phyloP scores from a whole-genome alignment of 92 coral and sea anemone genomes.

The Meandrina meandrites region DNA sequence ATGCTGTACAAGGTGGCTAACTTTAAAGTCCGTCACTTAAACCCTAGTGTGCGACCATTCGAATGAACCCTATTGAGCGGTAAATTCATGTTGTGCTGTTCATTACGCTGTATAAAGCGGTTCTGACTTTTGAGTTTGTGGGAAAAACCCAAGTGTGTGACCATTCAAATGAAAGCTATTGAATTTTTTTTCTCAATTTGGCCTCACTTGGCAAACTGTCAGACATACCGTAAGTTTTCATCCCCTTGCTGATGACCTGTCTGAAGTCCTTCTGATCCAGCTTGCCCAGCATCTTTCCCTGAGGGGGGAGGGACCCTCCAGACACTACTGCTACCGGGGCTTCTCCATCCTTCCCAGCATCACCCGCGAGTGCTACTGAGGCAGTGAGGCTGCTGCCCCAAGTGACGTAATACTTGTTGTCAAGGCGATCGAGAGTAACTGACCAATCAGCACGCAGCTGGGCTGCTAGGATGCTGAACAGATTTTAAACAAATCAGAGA shows the following conservation, averaged over 20 bases:
- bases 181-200: neutral
- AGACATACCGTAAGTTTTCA: constrained; percentile 85
- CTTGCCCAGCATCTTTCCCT: constrained; percentile 89
- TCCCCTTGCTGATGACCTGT: constrained; percentile 92
- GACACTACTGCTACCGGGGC: constrained; percentile 48
- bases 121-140: neutral
- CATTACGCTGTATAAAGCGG: too few relatives aligned
- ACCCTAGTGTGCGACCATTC: neutral
- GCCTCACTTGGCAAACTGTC: neutral
- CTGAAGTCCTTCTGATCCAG: constrained; percentile 88
- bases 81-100: neutral
- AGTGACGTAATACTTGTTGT: constrained; percentile 92
- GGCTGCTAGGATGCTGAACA: constrained; percentile 81
- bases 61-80: neutral
- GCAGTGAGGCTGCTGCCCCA: constrained; percentile 90
- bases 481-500: neutral
- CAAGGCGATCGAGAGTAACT: constrained; percentile 85
- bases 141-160: neutral
- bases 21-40: too few relatives aligned
- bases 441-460: constrained; percentile 99
- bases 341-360: constrained; percentile 70
- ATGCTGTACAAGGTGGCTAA: neutral
- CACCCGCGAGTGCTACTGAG: constrained; percentile 51
- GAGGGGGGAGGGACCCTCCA: constrained; percentile 80
- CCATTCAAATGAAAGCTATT: neutral